Conservation (phyloP, 2,113 vertebrate genomes). For the Pedetes capensis region DNA sequence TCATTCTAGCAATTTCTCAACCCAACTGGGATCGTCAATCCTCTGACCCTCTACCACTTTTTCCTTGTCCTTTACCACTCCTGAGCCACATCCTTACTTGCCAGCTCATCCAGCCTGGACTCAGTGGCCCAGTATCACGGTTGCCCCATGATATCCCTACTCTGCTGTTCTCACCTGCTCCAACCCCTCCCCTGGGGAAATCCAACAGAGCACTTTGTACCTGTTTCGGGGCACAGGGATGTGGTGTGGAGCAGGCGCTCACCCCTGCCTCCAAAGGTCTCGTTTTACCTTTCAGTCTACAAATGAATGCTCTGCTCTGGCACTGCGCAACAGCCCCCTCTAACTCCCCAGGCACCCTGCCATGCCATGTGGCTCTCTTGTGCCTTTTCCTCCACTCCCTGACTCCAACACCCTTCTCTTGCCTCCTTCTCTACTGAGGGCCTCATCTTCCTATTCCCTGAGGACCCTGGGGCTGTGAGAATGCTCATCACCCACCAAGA, state of each 20-base stretch:
- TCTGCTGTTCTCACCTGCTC: not conserved
- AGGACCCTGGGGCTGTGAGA: not conserved
- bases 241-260: not conserved
- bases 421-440: not conserved
- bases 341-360: not conserved
- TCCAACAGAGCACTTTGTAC: not conserved
- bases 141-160: not conserved
- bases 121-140: no score
- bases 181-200: not conserved
- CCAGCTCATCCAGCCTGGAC: not conserved
- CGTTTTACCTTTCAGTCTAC: not conserved
- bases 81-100: not conserved
- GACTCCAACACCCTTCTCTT: not conserved
- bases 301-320: no score
- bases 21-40: not conserved
- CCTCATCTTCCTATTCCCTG: not conserved
- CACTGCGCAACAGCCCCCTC: not conserved
- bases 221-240: not conserved
- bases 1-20: not conserved
- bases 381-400: not conserved
- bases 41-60: no score
- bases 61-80: not conserved
- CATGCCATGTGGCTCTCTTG: no score
- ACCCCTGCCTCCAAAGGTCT: not conserved
- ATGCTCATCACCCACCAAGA: not conserved